Base-by-base conservation (phyloP, 2,113 vertebrate genomes). In the Felis catus region DNA sequence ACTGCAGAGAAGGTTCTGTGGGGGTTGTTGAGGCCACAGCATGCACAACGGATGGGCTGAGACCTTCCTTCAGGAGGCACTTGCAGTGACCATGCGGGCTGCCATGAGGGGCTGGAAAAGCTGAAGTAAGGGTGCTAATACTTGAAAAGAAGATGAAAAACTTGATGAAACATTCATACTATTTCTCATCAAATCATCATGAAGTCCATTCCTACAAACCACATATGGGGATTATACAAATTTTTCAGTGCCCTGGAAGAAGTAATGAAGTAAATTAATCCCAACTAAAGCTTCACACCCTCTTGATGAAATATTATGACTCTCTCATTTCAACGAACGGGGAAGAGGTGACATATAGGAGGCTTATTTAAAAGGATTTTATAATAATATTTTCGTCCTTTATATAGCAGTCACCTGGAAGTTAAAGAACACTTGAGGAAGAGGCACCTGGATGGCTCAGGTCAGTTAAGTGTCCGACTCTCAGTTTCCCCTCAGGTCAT, bases 321-420 rank as follows among this genome's bases (percentile, higher is more conserved):
- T 97, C 94, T 97, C 91, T 95, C 84, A 88, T 96, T 98, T 98
- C 92, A 98, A 96, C 90, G 95, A 86, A 97, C 80, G 89, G 51
- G 83, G 93, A 95, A 93, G 74, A 94, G 84, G 36, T 92, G 39
- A 96, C 58, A 70, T 74, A 94, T 66, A 74, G 81, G 33, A 91
- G 68, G 55, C 97, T 97, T 98, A 96, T 98, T 97, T 96, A 94
- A 96, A 84, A 84, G 45, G 41, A 65, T 90, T 88, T 98, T 96
- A 86, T 92, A 90, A 90, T 86, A 94, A 92, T 96, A 92, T 96
- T 97, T 97, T 96, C 83, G 61, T 93, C 97, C 95, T 82, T 93
- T 95, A 70, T 73, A 79, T 48, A 91, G 86, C 92, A 96, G 36
- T 33, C 92, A 93, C 86, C 41, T 27, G 81, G 51, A 93, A 68